These are phyloP conservation scores for Sebastes fasciatus DNA, from an alignment of 2,113 vertebrate species.

Conservation along the genomic window DNA sequence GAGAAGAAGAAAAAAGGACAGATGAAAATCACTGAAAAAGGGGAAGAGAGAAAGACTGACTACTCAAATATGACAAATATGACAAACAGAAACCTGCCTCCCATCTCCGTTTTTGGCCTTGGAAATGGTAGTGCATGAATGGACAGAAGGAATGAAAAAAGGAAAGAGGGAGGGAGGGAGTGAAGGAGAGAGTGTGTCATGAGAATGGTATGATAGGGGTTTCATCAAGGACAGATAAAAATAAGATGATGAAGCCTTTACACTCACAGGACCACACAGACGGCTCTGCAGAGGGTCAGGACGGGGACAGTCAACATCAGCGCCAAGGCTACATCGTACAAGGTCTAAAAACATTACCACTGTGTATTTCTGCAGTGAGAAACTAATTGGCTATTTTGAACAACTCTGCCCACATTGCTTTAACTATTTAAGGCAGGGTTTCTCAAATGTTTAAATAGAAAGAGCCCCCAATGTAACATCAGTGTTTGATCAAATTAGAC, in stretches of 20 bases:
- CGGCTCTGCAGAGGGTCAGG: neutral
- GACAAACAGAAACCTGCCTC: neutral
- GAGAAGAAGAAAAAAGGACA: neutral
- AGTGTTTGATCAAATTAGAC: neutral
- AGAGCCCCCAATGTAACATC: no score
- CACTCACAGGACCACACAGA: conserved; percentile 13
- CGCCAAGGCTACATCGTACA: accelerated
- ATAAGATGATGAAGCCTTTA: conserved; percentile 11
- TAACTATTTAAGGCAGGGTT: neutral
- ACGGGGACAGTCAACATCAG: neutral
- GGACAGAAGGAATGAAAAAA: neutral
- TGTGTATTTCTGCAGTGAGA: neutral
- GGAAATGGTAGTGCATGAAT: neutral
- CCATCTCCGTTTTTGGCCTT: neutral
- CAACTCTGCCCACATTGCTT: neutral
- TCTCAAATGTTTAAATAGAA: neutral
- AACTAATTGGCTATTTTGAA: accelerated
- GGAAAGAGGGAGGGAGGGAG: neutral
- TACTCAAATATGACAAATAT: conserved; percentile 28
- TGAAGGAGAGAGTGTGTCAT: conserved; percentile 27
- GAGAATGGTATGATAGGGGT: conserved; percentile 37
- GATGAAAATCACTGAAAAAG: neutral
- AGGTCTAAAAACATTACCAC: neutral
- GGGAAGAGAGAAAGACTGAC: neutral
- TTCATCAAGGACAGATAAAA: conserved; percentile 39